A percentile compares a stretch with the other conserved stretches of the same genome.
phyloP scores from a whole-genome alignment of 2,888 invertebrate species.

The Lepeophtheirus nordmannii region DNA sequence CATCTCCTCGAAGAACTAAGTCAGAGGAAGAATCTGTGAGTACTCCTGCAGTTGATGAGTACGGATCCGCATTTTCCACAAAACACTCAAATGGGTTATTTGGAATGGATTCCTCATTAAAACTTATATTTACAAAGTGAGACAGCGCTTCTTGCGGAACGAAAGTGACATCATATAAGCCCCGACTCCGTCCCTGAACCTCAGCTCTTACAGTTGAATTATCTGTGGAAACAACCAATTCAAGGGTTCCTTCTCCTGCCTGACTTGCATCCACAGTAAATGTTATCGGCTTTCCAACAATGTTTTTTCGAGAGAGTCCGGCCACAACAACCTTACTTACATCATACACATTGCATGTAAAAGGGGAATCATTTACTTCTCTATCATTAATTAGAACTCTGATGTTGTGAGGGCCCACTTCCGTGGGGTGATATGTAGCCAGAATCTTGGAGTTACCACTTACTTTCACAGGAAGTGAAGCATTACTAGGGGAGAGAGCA shows the following conservation, averaged over 20 bases:
- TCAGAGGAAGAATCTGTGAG: slow-evolving; percentile 17
- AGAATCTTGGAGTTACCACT: slow-evolving; percentile 50
- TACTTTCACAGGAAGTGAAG: slow-evolving; percentile 55
- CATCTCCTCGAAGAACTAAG: slow-evolving; percentile 33
- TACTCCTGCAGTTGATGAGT: slow-evolving; percentile 25
- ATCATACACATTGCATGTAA: slow-evolving; percentile 84
- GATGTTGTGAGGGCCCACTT: slow-evolving; percentile 71
- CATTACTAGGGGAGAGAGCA: slow-evolving; percentile 68
- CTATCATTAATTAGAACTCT: slow-evolving; percentile 49
- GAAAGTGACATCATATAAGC: slow-evolving; percentile 79
- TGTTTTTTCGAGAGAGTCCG: slow-evolving; percentile 35
- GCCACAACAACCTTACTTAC: slow-evolving; percentile 46
- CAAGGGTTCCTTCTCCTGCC: slow-evolving; percentile 82
- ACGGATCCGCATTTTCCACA: slow-evolving; percentile 1
- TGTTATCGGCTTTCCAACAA: slow-evolving; percentile 69
- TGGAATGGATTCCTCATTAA: slow-evolving; percentile 77
- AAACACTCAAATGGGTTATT: slow-evolving; percentile 65
- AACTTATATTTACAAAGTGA: slow-evolving; percentile 81
- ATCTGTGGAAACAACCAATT: slow-evolving; percentile 74
- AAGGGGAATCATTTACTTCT: slow-evolving; percentile 73
- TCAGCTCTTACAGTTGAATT: slow-evolving; percentile 77
- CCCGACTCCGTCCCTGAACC: slow-evolving; percentile 59
- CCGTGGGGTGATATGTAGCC: slow-evolving; percentile 63
- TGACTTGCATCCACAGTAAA: slow-evolving; percentile 87
- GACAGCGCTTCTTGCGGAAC: slow-evolving; percentile 74